phyloP scores from a whole-genome alignment of 37 sponge, comb jelly and placozoan genomes.

The Halichondria panicea region DNA sequence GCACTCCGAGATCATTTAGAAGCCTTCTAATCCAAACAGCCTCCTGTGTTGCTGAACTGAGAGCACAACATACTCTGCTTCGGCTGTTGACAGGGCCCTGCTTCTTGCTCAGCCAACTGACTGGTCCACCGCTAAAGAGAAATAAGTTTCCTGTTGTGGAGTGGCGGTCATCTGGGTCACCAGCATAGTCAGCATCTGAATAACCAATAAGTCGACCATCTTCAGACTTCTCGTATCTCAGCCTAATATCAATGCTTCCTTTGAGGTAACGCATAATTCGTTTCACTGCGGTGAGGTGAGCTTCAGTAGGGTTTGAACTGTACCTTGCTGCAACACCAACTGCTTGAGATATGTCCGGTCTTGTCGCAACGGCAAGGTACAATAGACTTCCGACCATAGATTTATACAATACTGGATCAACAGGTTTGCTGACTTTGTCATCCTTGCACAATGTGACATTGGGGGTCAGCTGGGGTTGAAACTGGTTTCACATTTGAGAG shows the following conservation, averaged over 20 bases:
- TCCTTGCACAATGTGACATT: conserved; percentile 28
- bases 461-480: conserved; percentile 33
- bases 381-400: conserved; percentile 64
- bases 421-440: conserved; percentile 49
- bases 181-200: conserved; percentile 62
- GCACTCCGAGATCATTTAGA: conserved; percentile 13
- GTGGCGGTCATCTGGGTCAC: conserved; percentile 48
- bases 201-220: conserved; percentile 25
- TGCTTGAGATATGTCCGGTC: conserved; percentile 52
- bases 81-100: conserved; percentile 28
- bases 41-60: conserved; percentile 27
- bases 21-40: conserved; percentile 29
- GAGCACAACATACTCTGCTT: too few species aligned
- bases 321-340: conserved; percentile 43
- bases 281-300: conserved; percentile 47
- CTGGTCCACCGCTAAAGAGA: conserved; percentile 33
- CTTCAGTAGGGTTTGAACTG: conserved; percentile 34
- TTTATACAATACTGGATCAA: conserved; percentile 36
- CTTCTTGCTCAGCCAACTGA: conserved; percentile 59
- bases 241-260: conserved; percentile 15
- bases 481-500: conserved; percentile 31
- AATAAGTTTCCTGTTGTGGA: conserved; percentile 58
- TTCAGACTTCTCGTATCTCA: conserved; percentile 29
- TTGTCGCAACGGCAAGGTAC: conserved; percentile 32
- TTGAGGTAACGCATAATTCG: conserved; percentile 57